Conservation (phyloP, 2,888 invertebrate genomes). For the Hemicrepidius hirtus region DNA sequence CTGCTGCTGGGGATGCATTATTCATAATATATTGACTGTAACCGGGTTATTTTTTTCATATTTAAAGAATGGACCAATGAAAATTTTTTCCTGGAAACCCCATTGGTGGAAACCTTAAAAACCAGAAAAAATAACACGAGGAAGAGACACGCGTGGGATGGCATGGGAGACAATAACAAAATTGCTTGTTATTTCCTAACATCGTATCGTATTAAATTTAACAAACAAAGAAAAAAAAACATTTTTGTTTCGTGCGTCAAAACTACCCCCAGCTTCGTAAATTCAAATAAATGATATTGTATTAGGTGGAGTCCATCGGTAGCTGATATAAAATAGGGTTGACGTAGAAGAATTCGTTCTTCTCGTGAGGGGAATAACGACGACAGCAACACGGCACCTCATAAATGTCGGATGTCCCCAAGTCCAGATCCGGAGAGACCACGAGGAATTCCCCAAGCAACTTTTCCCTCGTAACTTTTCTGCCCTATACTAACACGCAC, state of each 20-base stretch:
- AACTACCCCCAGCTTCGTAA: constrained; percentile 1
- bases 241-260: background rate
- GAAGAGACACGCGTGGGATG: too few species aligned
- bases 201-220: background rate
- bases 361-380: constrained; percentile 23
- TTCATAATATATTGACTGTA: background rate
- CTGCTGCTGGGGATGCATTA: background rate
- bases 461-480: constrained; percentile 25
- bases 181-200: background rate
- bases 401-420: constrained; percentile 29
- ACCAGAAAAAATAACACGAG: too few species aligned
- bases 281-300: constrained; percentile 16
- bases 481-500: constrained; percentile 1
- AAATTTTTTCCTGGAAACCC: too few species aligned
- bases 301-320: background rate
- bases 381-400: constrained; percentile 20
- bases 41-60: background rate
- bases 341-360: constrained; percentile 21
- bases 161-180: constrained; percentile 4
- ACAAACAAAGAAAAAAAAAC: constrained; percentile 3
- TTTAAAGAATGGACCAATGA: too few species aligned
- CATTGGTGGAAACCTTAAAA: too few species aligned
- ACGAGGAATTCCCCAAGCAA: constrained; percentile 17
- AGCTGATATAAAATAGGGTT: constrained; percentile 11
- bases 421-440: constrained; percentile 18